Evolutionary conservation across 2,113 vertebrate species (phyloP).

Genomic region (Chlamydotis undulata): DNA sequence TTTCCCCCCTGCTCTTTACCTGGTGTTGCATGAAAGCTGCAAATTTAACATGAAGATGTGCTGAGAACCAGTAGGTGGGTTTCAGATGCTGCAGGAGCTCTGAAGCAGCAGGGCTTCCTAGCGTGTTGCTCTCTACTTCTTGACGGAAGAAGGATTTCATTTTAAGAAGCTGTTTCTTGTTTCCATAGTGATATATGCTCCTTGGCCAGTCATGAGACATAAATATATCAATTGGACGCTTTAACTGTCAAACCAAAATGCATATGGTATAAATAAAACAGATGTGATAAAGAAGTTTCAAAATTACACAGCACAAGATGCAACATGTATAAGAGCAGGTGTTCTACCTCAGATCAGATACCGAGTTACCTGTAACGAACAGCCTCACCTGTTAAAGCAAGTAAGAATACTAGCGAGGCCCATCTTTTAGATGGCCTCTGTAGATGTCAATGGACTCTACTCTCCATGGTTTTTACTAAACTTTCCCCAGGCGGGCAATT

Average conservation of each 20-base stretch:
- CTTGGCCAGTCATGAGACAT: constrained; percentile 97
- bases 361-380: neutral
- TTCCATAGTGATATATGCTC: constrained; percentile 92
- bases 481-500: neutral
- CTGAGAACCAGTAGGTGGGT: constrained; percentile 95
- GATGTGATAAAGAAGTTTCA: neutral
- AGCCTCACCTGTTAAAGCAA: neutral
- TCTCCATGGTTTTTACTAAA: neutral
- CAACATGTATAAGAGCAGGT: neutral
- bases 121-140: constrained; percentile 90
- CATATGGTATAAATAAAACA: neutral
- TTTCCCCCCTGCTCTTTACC: constrained; percentile 70
- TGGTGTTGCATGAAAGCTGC: constrained; percentile 92
- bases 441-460: neutral
- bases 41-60: constrained; percentile 97
- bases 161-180: constrained; percentile 86
- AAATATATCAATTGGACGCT: constrained; percentile 91
- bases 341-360: neutral
- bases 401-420: neutral
- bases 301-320: neutral
- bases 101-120: constrained; percentile 92
- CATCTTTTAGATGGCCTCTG: neutral
- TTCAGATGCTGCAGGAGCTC: constrained; percentile 91
- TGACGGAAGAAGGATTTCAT: constrained; percentile 92
- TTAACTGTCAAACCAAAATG: constrained; percentile 78